Conservation (phyloP, 2,888 invertebrate genomes). For the Hemaris fuciformis region DNA sequence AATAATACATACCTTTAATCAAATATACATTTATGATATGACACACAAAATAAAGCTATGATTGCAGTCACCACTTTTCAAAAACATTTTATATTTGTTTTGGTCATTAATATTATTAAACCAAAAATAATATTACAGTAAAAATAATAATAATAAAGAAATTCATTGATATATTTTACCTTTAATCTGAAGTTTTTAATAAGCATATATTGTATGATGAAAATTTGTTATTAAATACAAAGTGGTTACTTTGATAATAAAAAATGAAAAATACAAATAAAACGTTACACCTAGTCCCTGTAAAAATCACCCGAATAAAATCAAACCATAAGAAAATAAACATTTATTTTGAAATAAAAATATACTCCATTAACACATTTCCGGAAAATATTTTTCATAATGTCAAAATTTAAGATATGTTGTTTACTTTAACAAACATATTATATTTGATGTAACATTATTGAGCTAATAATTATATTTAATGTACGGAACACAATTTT, state of each 20-base stretch:
- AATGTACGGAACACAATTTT: neutral
- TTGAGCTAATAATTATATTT: neutral
- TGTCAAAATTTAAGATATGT: slow-evolving; percentile 7
- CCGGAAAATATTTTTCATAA: slow-evolving; percentile 6
- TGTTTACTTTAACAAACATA: neutral
- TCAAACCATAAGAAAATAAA: slow-evolving; percentile 47
- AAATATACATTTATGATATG: slow-evolving; percentile 10
- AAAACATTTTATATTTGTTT: neutral
- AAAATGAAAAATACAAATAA: neutral
- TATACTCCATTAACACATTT: slow-evolving; percentile 14
- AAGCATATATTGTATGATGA: too few species aligned
- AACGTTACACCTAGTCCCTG: slow-evolving; percentile 29
- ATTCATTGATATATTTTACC: too few species aligned
- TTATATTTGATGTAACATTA: slow-evolving; percentile 2
- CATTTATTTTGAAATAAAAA: slow-evolving; percentile 38
- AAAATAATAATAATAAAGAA: too few species aligned
- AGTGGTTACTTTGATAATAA: neutral
- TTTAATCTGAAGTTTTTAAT: too few species aligned
- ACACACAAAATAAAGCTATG: slow-evolving; percentile 6
- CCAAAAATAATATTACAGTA: too few species aligned
- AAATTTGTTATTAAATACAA: too few species aligned
- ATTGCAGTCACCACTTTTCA: neutral
- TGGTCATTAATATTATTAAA: neutral
- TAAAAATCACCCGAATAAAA: slow-evolving; percentile 39
- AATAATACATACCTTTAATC: neutral